Base-by-base conservation (phyloP, 2,113 vertebrate species). In the Capreolus pygargus region DNA sequence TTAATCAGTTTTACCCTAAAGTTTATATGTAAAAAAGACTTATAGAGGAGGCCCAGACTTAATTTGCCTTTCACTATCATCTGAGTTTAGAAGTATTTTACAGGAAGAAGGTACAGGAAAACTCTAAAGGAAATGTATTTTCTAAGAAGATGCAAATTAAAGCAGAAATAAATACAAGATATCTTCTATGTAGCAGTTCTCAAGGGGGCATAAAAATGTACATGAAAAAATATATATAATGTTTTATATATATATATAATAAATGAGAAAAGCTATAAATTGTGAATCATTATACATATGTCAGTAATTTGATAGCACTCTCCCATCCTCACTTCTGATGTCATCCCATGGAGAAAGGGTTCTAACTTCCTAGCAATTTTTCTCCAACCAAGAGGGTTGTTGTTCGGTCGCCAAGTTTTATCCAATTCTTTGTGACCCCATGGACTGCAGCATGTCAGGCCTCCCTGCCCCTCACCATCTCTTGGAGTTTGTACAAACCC, bases 81-180 rank as follows among this genome's bases (percentile, higher is more conserved):
- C 15, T 70, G 60, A 96, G 43, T 52, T 83, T 94, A 43, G 52
- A 79, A 87, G 15, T 47, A 89, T 96, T 96, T 94, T 87, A 93
- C 14, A 96, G 52, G 14, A 91, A 83, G 70, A 88, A 7, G n/a
- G 36, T 5, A 89, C 61, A 39, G 3, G 54, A 76, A 97, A 92
- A 39, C 14, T 36, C 33, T 33, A 57, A 88, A 96, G 82, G 74
- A 92, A 93, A 55, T 12, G 30, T 2, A 84, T 28, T 17, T 74
- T 85, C 52, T 81, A 58, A 30, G 82, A 89, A 93, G 92, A 43
- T 76, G 11, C 81, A 88, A 94, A 95, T 55, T 70, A 83, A 89
- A 93, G 39, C 13, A 89, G 33, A 95, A 61, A 87, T 94, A 81
- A 43, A 81, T 86, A 83, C 13, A 88, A 52, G 36, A 25, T 50